A percentile compares a stretch with the other conserved stretches of the same genome.
Evolutionary conservation across 2,888 invertebrate species (phyloP).

Genomic region (Drosophila histrio): DNA sequence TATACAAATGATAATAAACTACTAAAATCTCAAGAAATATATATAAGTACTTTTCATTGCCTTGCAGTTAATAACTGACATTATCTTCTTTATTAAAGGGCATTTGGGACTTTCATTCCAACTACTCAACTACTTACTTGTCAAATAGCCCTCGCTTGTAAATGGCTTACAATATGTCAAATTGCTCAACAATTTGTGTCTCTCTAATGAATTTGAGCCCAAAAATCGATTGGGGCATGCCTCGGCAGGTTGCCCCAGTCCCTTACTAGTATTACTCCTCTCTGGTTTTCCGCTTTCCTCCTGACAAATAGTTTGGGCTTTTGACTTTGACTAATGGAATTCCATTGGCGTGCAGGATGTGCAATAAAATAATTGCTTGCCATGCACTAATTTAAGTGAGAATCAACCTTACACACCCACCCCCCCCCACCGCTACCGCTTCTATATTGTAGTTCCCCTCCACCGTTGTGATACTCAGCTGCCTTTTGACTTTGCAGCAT

Average conservation of each 20-base stretch:
- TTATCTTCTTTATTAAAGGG: no score
- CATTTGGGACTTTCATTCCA: no score
- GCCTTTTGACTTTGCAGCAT: neutral
- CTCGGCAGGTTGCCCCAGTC: constrained; percentile 1
- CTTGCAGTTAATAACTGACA: no score
- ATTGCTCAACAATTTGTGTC: constrained; percentile 51
- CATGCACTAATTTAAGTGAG: constrained; percentile 52
- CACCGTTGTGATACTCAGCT: neutral
- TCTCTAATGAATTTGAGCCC: constrained; percentile 52
- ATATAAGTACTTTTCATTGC: no score
- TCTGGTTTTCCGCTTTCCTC: neutral
- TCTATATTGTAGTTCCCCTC: neutral
- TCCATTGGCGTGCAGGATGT: constrained; percentile 45
- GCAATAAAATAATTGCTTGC: constrained; percentile 59
- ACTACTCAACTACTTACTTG: neutral
- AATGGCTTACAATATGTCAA: constrained; percentile 52
- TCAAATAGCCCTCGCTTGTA: constrained; percentile 18
- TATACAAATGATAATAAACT: no score
- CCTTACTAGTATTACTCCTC: no score
- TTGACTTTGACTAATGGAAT: constrained; percentile 73
- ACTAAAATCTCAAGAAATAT: no score
- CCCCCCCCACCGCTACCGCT: neutral
- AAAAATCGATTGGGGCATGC: constrained; percentile 58
- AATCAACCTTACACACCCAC: constrained; percentile 5
- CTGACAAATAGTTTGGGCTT: constrained; percentile 49